These are phyloP conservation scores for Trachelus troglodyta DNA, from an alignment of 2,888 invertebrate genomes.

Conservation along the genomic window DNA sequence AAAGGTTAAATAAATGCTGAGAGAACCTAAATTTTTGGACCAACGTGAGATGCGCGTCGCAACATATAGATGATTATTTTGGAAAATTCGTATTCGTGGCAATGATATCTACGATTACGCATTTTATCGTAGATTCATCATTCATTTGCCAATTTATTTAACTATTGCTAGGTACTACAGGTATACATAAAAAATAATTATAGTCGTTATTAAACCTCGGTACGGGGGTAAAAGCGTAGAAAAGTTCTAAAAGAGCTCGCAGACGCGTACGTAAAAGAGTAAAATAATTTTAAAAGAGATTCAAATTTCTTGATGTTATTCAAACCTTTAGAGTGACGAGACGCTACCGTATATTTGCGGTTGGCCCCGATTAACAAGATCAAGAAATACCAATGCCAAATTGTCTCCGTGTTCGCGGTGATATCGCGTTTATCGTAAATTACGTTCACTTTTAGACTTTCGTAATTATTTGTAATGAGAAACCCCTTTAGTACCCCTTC, in stretches of 20 bases:
- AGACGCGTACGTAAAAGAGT: slow-evolving; percentile 14
- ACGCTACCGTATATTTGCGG: background rate
- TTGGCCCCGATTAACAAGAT: background rate
- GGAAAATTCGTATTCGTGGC: background rate
- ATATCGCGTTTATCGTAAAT: slow-evolving; percentile 11
- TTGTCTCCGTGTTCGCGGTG: background rate
- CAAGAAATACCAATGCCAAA: slow-evolving; percentile 6
- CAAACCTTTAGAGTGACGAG: background rate
- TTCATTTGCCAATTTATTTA: background rate
- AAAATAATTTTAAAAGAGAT: slow-evolving; percentile 8
- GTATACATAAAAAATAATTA: slow-evolving; percentile 10
- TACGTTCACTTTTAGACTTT: background rate
- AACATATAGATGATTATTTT: background rate
- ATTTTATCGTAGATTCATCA: background rate
- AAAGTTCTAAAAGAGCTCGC: slow-evolving; percentile 24
- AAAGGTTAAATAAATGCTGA: background rate
- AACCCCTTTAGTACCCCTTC: background rate
- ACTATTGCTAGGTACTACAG: background rate
- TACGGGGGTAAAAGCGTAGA: slow-evolving; percentile 26
- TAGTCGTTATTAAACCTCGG: slow-evolving; percentile 20
- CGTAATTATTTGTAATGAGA: background rate
- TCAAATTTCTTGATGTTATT: slow-evolving; percentile 5
- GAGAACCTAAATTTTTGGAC: background rate
- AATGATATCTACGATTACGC: background rate
- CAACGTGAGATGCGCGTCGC: background rate